Percentiles rank a stretch among this genome's conserved stretches.
Evolutionary conservation across 2,113 vertebrate species (phyloP).

Genomic region (Mormyrus lacerda): DNA sequence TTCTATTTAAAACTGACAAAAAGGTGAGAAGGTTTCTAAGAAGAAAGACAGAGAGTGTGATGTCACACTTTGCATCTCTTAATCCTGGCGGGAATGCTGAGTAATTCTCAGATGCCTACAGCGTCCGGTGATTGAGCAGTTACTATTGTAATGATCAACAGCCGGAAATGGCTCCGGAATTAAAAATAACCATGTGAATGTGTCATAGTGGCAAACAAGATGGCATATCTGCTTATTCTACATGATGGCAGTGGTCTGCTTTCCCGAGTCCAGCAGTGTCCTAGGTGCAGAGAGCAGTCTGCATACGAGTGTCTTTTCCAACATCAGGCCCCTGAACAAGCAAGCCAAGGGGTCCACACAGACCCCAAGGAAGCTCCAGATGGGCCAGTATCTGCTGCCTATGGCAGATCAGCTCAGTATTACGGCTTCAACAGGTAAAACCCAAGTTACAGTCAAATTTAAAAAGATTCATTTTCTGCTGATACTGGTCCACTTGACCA

Average conservation of each 20-base stretch:
- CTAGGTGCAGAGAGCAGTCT: conserved; percentile 2
- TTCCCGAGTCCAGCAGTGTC: conserved; percentile 29
- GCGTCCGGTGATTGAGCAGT: conserved; percentile 37
- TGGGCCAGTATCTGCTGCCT: background rate
- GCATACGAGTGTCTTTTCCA: background rate
- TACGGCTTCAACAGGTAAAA: background rate
- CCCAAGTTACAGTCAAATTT: background rate
- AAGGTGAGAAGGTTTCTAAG: background rate
- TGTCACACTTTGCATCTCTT: conserved; percentile 11
- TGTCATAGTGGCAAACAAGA: conserved; percentile 10
- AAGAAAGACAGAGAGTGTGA: background rate
- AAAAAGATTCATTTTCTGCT: background rate
- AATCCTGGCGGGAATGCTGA: conserved; percentile 19
- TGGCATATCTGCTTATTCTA: conserved; percentile 37
- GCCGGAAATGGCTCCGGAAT: conserved; percentile 37
- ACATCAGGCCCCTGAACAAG: background rate
- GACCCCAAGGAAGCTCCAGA: background rate
- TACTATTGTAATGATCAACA: conserved; percentile 42
- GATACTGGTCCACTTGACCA: background rate
- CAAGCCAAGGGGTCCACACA: background rate
- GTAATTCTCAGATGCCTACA: conserved; percentile 40
- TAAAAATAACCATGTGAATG: conserved; percentile 46
- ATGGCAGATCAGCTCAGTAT: background rate
- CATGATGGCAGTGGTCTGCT: conserved; percentile 45
- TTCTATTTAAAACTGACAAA: conserved; percentile 7